Evolutionary conservation across 2,888 invertebrate genomes (phyloP), one percentile per base, ranked within the genome.

Genomic region (Macaria notata): DNA sequence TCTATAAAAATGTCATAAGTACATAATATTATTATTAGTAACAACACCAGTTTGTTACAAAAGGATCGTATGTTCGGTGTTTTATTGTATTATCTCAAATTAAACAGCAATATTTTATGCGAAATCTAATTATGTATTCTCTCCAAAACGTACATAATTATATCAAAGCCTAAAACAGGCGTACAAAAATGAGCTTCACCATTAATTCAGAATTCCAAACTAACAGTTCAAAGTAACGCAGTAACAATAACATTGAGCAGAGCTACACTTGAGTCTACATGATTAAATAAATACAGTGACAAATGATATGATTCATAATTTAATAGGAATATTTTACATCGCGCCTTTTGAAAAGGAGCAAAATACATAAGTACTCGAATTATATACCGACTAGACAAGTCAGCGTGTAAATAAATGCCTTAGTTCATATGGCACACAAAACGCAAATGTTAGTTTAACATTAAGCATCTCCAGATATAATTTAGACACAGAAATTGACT

Each of bases 191-290:
- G 74, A 78, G 68, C 76, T 70, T 71, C 68, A 74, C 66, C 33
- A 36, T 36, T 36, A 36, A 36, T 36, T 36, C 7, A 36, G 33
- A 36, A 36, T 36, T 36, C 33, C 33, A 6, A 36, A 36, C 33
- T 4, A 36, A 36, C 7, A 7, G 33, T 7, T 36, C 33, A 36
- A 36, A 36, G 66, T 69, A 75, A 72, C 70, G 68, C 69, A 69
- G 65, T 71, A 71, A 64, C 63, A 58, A 63, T 67, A 71, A 79
- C 1, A 79, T 84, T 84, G 84, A 84, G 83, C 81, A 77, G 71
- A 74, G 61, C 61, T 57, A 62, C 59, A 61, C 61, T 61, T 62
- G 66, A 68, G 65, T 71, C 67, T 69, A 69, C 67, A 55, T 64
- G 57, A 62, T 59, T 63, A 69, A 65, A 65, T 62, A 59, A 64